Base-by-base conservation (phyloP, 2,888 invertebrate species). In the Linnaemya vulpina region DNA sequence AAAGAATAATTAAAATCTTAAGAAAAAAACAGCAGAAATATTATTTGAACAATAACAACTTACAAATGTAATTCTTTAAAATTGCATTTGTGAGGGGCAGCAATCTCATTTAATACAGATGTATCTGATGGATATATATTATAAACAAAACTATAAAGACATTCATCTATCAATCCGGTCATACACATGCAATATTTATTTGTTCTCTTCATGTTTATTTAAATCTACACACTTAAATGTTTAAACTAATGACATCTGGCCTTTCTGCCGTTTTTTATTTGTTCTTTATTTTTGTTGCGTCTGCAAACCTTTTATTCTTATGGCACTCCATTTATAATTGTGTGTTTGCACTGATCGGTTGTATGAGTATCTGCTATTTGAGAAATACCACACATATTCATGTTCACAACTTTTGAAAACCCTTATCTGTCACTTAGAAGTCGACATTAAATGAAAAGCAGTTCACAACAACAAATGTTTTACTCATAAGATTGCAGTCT, bases 211-310 rank as follows among this genome's bases (percentile, higher is more conserved):
- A 30, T 68, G 17, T 60, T 55, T 22, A 53, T 68, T 74, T 60
- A 40, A 55, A 63, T 77, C 11, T 11, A 11, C 40, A 13, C 13
- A 11, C 11, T 40, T 40, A 40, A 30, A 25, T 15, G 3, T 38
- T 30, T 76, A 82, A 83, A 73, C 53, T 63, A 63, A 53, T 76
- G 67, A 68, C 84, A 80, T 84, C 76, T 84, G 80, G 84, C 46
- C 22, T 38, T 17, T 35, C 43, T 40, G 30, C 30, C 43, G 40
- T n/a, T 30, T 46, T 4, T 38, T 35, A n/a, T n/a, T n/a, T n/a
- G n/a, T 9, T 40, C 20, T 46, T 30, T 49, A 9, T 30, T 30
- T 30, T 30, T 40, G 73, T 62, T 53, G 10, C 1, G 7, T 40
- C n/a, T 17, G 17, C 35, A 83, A 67, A 73, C 35, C 51, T 67